These are phyloP conservation scores for Cenopis cana DNA, from an alignment of 2,888 invertebrate species.

Conservation along the genomic window DNA sequence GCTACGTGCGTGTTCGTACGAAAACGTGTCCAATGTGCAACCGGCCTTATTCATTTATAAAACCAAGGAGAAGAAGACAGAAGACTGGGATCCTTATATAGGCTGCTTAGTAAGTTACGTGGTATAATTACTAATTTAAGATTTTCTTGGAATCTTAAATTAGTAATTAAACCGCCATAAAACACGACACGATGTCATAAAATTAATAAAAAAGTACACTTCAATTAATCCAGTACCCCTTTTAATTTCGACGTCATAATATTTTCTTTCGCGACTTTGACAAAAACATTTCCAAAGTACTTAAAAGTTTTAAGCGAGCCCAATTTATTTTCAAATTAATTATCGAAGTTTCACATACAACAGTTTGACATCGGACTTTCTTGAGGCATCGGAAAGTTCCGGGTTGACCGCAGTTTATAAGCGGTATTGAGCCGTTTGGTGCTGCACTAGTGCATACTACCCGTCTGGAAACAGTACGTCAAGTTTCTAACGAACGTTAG, in stretches of 20 bases:
- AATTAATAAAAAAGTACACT: constrained; percentile 18
- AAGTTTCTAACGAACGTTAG: not conserved
- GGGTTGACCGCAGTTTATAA: constrained; percentile 40
- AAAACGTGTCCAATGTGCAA: too few species aligned
- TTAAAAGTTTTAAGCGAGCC: constrained; percentile 41
- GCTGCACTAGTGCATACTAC: constrained; percentile 11
- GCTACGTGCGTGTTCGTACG: too few species aligned
- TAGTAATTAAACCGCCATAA: not conserved
- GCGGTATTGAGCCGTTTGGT: constrained; percentile 29
- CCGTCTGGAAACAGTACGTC: constrained; percentile 16
- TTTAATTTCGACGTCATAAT: constrained; percentile 28
- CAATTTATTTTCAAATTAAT: constrained; percentile 41
- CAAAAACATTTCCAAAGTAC: constrained; percentile 34
- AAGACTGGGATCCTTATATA: too few species aligned
- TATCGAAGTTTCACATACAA: constrained; percentile 41
- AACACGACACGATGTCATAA: constrained; percentile 2
- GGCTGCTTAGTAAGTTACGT: too few species aligned
- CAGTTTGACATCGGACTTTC: constrained; percentile 38
- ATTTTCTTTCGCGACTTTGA: constrained; percentile 36
- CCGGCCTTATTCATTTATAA: too few species aligned
- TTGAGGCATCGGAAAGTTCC: constrained; percentile 28
- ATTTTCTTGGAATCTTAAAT: not conserved
- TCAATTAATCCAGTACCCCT: constrained; percentile 10
- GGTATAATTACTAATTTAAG: too few species aligned
- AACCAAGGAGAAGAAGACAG: too few species aligned